Evolutionary conservation across 2,888 invertebrate genomes (phyloP).

Genomic region (Eupelmus urozonus): DNA sequence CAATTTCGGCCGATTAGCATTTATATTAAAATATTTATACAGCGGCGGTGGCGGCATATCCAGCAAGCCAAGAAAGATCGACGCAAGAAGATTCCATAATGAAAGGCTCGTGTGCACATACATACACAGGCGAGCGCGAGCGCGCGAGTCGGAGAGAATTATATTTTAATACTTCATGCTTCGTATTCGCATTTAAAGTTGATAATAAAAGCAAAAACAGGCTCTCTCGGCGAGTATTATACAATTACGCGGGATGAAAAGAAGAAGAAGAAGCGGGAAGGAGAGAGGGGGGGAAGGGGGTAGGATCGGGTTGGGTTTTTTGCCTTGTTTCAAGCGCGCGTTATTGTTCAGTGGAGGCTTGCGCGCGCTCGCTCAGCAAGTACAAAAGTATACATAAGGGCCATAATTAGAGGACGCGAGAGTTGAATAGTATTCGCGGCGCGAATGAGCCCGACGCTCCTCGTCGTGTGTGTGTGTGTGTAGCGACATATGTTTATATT

Average conservation of each 20-base stretch:
- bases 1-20: constrained; percentile 73
- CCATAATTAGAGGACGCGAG: constrained; percentile 44
- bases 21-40: constrained; percentile 74
- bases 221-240: constrained; percentile 3
- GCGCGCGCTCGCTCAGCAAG: too few species aligned
- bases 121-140: background rate
- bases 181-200: constrained; percentile 47
- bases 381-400: constrained; percentile 52
- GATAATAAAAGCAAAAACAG: constrained; percentile 12
- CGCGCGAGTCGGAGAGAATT: constrained; percentile 10
- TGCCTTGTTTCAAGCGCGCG: constrained; percentile 8
- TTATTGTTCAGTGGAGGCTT: constrained; percentile 43
- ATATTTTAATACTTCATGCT: constrained; percentile 47
- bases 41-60: background rate
- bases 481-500: constrained; percentile 54
- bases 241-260: constrained; percentile 31
- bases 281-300: constrained; percentile 23
- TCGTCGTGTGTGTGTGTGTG: background rate
- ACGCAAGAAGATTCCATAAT: constrained; percentile 41
- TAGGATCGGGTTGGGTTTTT: constrained; percentile 8
- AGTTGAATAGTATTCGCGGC: constrained; percentile 25
- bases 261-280: too few species aligned
- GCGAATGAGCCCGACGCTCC: background rate
- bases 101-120: background rate
- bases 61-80: constrained; percentile 22